A percentile compares a stretch with the other conserved stretches of the same genome.
Evolutionary conservation across 2,888 invertebrate genomes (phyloP).

Genomic region (Mechanitis mazaeus): DNA sequence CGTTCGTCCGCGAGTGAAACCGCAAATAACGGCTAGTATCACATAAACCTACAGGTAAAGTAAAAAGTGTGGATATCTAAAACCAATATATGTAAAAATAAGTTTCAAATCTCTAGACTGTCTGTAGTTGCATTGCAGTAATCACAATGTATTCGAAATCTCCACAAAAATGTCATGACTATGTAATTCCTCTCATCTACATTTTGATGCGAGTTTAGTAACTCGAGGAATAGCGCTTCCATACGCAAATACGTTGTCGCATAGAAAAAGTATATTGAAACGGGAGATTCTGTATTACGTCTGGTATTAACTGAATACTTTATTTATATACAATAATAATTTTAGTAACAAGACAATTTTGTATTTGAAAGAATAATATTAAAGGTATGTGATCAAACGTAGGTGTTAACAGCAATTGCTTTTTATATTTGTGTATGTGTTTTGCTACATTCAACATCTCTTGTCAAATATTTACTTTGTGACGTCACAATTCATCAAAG

Average conservation of each 20-base stretch:
- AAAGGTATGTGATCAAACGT: not conserved
- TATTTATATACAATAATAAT: no score
- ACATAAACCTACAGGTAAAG: no score
- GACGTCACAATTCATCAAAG: constrained; percentile 69
- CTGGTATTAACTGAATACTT: no score
- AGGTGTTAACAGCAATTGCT: not conserved
- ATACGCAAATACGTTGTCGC: constrained; percentile 33
- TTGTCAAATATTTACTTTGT: constrained; percentile 45
- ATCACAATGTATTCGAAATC: constrained; percentile 28
- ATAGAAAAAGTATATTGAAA: constrained; percentile 18
- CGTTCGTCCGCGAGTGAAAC: no score
- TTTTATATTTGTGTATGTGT: constrained; percentile 1
- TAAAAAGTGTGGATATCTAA: no score
- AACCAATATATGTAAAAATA: not conserved
- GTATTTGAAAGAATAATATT: not conserved
- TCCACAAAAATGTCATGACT: constrained; percentile 38
- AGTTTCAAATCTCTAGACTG: not conserved
- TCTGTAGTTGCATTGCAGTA: constrained; percentile 12
- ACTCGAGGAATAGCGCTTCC: constrained; percentile 40
- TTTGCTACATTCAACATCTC: constrained; percentile 33
- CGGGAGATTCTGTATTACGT: constrained; percentile 17
- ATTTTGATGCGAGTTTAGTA: constrained; percentile 40
- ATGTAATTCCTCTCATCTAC: constrained; percentile 38
- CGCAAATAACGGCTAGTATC: no score
- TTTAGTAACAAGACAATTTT: no score